Conservation (phyloP, 1,140 invertebrate genomes). For the Octopus bimaculoides region DNA sequence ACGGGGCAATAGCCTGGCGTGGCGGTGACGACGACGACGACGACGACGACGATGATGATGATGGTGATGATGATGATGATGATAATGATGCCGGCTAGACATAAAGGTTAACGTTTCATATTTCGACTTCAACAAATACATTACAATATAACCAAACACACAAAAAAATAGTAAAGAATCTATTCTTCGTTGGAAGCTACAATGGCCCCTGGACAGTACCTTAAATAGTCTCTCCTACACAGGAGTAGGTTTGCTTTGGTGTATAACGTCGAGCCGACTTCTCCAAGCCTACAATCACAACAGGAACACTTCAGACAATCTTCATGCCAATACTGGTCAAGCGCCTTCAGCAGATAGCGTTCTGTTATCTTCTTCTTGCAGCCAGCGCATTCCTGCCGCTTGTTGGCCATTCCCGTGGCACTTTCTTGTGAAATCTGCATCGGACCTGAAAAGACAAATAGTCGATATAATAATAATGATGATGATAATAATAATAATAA, state of each 20-base stretch:
- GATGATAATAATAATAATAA: conserved; percentile 15
- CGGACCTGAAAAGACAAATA: conserved; percentile 33
- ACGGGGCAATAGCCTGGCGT: too few relatives aligned
- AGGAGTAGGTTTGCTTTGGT: conserved; percentile 89
- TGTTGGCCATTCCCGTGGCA: conserved; percentile 24
- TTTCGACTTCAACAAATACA: too few relatives aligned
- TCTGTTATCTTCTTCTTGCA: conserved; percentile 61
- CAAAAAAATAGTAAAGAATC: too few relatives aligned
- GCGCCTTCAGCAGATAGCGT: conserved; percentile 58
- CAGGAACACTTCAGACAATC: conserved; percentile 91
- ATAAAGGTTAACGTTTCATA: too few relatives aligned
- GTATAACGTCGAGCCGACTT: conserved; percentile 88
- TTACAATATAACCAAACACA: too few relatives aligned
- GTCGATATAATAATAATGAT: background rate
- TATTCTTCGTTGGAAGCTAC: too few relatives aligned
- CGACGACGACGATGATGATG: too few relatives aligned
- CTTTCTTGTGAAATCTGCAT: conserved; percentile 48
- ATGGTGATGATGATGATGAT: too few relatives aligned
- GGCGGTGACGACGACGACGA: too few relatives aligned
- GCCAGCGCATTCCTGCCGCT: conserved; percentile 56
- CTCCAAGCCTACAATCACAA: conserved; percentile 86
- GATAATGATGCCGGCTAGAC: too few relatives aligned
- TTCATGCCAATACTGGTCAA: conserved; percentile 91
- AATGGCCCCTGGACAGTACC: conserved; percentile 60
- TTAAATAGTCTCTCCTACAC: conserved; percentile 90